These are phyloP conservation scores for Agriopis marginaria DNA, from an alignment of 2,888 invertebrate species.

Conservation along the genomic window DNA sequence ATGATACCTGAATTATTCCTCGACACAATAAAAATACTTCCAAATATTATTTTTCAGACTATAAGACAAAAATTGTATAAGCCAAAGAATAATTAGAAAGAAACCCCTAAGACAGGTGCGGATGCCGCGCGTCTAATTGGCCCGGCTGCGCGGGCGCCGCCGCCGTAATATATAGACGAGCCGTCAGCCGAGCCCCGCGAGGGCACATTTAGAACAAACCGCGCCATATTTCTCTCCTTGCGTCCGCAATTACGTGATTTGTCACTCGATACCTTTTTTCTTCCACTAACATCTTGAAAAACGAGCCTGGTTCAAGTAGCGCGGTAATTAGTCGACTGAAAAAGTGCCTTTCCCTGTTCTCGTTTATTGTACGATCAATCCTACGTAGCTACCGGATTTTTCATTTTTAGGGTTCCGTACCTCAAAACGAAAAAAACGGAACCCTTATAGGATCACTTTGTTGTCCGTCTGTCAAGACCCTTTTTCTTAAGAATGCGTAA, in stretches of 20 bases:
- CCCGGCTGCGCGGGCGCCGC: slow-evolving; percentile 55
- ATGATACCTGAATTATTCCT: too few species aligned
- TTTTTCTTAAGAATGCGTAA: too few species aligned
- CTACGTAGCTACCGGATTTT: slow-evolving; percentile 58
- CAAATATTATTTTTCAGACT: neutral
- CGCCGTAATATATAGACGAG: slow-evolving; percentile 65
- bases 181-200: slow-evolving; percentile 66
- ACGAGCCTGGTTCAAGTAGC: slow-evolving; percentile 74
- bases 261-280: slow-evolving; percentile 77
- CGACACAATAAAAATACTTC: too few species aligned
- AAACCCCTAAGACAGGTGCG: slow-evolving; percentile 57
- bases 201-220: slow-evolving; percentile 81
- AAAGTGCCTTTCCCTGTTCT: slow-evolving; percentile 76
- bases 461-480: too few species aligned
- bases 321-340: slow-evolving; percentile 79
- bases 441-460: too few species aligned
- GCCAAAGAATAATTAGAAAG: slow-evolving; percentile 43
- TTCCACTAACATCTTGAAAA: slow-evolving; percentile 70
- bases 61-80: slow-evolving; percentile 13
- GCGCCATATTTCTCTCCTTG: slow-evolving; percentile 82
- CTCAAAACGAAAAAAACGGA: too few species aligned
- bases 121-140: slow-evolving; percentile 66
- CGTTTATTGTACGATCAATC: slow-evolving; percentile 67
- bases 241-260: slow-evolving; percentile 85
- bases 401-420: too few species aligned